Percentiles rank a stretch among this genome's conserved stretches.
These are phyloP conservation scores for Drosophila neutralis DNA, from an alignment of 2,888 invertebrate species.

Conservation along the genomic window DNA sequence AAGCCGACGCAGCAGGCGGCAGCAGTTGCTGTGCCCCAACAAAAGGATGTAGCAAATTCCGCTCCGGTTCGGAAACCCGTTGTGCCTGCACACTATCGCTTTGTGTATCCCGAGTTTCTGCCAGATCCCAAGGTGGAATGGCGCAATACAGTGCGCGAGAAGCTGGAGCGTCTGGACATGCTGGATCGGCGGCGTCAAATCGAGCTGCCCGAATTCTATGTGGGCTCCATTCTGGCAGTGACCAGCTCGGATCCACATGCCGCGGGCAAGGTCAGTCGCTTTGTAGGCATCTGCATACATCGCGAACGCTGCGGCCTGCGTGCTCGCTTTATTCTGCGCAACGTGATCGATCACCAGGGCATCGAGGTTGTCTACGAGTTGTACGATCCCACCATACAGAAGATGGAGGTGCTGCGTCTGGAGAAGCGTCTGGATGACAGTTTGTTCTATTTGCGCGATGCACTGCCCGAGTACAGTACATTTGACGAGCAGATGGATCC, in stretches of 20 bases:
- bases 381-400: constrained; percentile 96
- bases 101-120: constrained; percentile 95
- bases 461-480: constrained; percentile 95
- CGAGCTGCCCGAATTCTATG: constrained; percentile 98
- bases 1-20: constrained; percentile 60
- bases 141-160: constrained; percentile 93
- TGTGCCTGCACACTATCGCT: constrained; percentile 87
- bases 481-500: constrained; percentile 96
- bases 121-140: constrained; percentile 92
- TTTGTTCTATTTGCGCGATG: constrained; percentile 95
- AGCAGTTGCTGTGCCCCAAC: constrained; percentile 30
- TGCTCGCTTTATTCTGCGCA: constrained; percentile 94
- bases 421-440: constrained; percentile 97
- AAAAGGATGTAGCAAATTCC: constrained; percentile 36
- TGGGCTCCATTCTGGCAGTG: constrained; percentile 96
- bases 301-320: constrained; percentile 92
- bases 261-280: constrained; percentile 92
- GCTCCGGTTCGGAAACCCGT: constrained; percentile 51
- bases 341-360: constrained; percentile 96
- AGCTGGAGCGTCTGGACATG: constrained; percentile 97
- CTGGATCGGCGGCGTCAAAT: constrained; percentile 89
- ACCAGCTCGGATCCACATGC: constrained; percentile 94
- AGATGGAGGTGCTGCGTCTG: constrained; percentile 94
- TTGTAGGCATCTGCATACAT: constrained; percentile 94
- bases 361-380: constrained; percentile 88